These are phyloP conservation scores for Ormyrus thymus DNA, from an alignment of 2,888 invertebrate species.

Conservation along the genomic window DNA sequence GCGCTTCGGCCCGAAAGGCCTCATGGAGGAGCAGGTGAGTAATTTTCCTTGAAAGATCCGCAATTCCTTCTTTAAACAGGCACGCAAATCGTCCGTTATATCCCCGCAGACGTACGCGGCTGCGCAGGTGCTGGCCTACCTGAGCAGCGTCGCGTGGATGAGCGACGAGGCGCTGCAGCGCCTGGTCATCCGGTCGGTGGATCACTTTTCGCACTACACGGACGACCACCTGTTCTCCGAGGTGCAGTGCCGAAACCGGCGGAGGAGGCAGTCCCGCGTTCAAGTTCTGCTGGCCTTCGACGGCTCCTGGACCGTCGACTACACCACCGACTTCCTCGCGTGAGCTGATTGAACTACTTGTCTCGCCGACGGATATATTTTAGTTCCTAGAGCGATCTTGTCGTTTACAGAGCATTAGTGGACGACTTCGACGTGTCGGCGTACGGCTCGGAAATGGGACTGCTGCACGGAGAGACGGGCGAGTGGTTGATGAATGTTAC, in stretches of 20 bases:
- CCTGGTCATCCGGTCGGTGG: constrained; percentile 61
- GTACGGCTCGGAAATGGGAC: constrained; percentile 79
- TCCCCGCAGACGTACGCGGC: constrained; percentile 62
- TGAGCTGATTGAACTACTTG: constrained; percentile 42
- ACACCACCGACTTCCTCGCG: constrained; percentile 63
- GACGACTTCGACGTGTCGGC: constrained; percentile 78
- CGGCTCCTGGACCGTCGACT: constrained; percentile 63
- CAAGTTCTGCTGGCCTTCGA: constrained; percentile 66
- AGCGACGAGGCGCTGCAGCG: constrained; percentile 61
- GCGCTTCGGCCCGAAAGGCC: constrained; percentile 67
- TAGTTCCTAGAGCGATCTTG: not conserved
- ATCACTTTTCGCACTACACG: constrained; percentile 62
- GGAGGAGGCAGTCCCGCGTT: constrained; percentile 56
- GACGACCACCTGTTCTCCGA: constrained; percentile 62
- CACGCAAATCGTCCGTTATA: no score
- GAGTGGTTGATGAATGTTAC: constrained; percentile 79
- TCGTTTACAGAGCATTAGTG: constrained; percentile 76
- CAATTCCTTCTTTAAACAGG: not conserved
- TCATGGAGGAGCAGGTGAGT: constrained; percentile 68
- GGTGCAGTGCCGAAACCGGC: constrained; percentile 58
- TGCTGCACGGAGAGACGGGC: constrained; percentile 81
- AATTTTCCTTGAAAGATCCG: constrained; percentile 6
- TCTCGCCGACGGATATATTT: not conserved
- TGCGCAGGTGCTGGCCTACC: constrained; percentile 65
- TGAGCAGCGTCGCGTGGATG: constrained; percentile 64